Conservation (phyloP, 2,797 vertebrate genomes). For the Crenichthys baileyi region DNA sequence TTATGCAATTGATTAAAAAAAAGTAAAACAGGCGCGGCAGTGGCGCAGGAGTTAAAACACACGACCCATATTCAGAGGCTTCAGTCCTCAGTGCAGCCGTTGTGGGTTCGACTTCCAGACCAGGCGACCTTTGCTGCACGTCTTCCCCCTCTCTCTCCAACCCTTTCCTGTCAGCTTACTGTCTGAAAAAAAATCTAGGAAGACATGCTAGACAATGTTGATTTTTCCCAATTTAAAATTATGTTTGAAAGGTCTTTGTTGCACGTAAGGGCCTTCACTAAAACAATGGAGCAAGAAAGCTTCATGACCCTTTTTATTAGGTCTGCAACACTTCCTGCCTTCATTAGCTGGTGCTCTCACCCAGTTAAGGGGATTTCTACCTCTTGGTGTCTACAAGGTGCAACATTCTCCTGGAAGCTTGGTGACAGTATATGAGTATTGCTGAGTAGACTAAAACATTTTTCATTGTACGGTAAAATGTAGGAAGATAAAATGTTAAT, state of each 20-base stretch:
- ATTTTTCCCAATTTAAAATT: neutral
- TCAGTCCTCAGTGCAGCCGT: too few relatives aligned
- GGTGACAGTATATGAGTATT: neutral
- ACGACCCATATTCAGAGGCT: too few relatives aligned
- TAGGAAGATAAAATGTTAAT: neutral
- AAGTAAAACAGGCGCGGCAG: neutral
- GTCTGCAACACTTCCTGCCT: neutral
- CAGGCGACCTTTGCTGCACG: too few relatives aligned
- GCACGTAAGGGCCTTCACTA: too few relatives aligned
- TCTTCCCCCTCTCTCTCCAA: too few relatives aligned
- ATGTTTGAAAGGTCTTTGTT: neutral
- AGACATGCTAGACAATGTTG: neutral
- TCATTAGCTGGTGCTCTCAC: neutral
- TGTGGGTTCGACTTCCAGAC: too few relatives aligned
- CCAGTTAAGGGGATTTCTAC: constrained; percentile 61
- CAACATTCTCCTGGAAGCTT: neutral
- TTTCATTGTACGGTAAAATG: neutral
- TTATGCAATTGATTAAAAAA: too few relatives aligned
- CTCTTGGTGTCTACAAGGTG: constrained; percentile 11
- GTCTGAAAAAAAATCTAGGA: neutral
- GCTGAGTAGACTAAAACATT: neutral
- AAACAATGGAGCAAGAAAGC: too few relatives aligned
- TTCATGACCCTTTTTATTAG: too few relatives aligned
- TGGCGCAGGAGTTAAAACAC: too few relatives aligned
- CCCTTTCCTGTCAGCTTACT: too few relatives aligned